phyloP scores from a whole-genome alignment of 2,113 vertebrate genomes.

The Meles meles region DNA sequence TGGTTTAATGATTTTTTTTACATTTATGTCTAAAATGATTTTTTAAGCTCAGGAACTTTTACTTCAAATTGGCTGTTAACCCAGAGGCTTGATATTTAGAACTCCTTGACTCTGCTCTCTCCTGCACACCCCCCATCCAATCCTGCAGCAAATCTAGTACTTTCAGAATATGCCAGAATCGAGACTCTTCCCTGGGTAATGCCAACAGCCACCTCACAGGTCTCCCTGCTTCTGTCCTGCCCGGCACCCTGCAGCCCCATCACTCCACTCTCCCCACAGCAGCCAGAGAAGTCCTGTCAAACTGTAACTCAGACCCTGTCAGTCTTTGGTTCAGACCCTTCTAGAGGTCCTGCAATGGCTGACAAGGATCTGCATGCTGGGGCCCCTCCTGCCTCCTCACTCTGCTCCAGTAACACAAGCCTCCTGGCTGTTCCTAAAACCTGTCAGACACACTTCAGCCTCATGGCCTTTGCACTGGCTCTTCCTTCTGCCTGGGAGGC shows the following conservation, averaged over 20 bases:
- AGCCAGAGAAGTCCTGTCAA: background rate
- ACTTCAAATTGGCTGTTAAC: background rate
- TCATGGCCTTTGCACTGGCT: background rate
- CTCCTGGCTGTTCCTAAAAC: background rate
- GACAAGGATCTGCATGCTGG: background rate
- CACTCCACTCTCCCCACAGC: background rate
- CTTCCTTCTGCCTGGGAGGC: background rate
- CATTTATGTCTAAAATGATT: background rate
- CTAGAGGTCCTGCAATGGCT: background rate
- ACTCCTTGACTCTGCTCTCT: background rate
- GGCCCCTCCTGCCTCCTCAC: background rate
- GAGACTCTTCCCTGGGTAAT: background rate
- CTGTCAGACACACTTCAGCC: background rate
- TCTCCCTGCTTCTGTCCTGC: background rate
- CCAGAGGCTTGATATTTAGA: background rate
- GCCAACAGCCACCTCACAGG: background rate
- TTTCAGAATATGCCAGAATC: background rate
- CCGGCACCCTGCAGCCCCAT: background rate
- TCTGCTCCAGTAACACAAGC: background rate
- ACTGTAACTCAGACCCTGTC: background rate
- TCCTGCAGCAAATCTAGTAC: background rate
- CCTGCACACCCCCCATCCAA: fast-evolving
- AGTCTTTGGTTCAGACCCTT: background rate
- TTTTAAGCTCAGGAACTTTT: background rate
- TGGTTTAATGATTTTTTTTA: slow-evolving; percentile 8